phyloP scores from a whole-genome alignment of 2,113 vertebrate species.

The Equus przewalskii region DNA sequence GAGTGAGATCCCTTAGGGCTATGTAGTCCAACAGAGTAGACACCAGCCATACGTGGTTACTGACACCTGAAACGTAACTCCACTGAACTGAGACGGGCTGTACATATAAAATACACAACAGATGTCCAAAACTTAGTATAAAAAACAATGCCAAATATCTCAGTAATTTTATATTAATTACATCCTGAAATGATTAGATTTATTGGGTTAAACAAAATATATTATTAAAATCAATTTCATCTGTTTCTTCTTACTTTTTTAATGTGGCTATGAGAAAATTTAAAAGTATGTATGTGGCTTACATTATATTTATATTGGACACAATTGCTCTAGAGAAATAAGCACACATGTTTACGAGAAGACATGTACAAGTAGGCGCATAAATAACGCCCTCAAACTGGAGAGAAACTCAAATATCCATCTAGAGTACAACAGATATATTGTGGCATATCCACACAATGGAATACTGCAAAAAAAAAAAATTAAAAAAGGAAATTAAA shows the following conservation, averaged over 20 bases:
- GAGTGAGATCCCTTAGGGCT: neutral
- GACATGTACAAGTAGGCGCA: neutral
- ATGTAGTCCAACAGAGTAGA: neutral
- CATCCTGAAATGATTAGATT: conserved; percentile 35
- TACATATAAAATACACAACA: neutral
- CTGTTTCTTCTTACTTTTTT: neutral
- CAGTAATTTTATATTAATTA: neutral
- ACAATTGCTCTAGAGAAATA: conserved; percentile 1
- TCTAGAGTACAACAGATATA: neutral
- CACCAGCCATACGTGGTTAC: neutral
- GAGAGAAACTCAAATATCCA: conserved; percentile 9
- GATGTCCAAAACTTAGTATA: neutral
- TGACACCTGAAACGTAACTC: neutral
- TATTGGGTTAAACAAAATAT: conserved; percentile 1
- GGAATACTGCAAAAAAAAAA: neutral
- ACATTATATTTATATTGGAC: neutral
- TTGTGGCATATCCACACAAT: neutral
- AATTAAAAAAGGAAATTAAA: too few relatives aligned
- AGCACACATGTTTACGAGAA: neutral
- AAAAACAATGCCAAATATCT: neutral
- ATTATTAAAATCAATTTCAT: conserved; percentile 5
- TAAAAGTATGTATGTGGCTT: neutral
- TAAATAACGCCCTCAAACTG: neutral
- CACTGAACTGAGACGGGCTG: neutral
- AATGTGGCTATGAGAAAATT: neutral